Evolutionary conservation across 2,888 invertebrate genomes (phyloP).

Genomic region (Tetropium fuscum): DNA sequence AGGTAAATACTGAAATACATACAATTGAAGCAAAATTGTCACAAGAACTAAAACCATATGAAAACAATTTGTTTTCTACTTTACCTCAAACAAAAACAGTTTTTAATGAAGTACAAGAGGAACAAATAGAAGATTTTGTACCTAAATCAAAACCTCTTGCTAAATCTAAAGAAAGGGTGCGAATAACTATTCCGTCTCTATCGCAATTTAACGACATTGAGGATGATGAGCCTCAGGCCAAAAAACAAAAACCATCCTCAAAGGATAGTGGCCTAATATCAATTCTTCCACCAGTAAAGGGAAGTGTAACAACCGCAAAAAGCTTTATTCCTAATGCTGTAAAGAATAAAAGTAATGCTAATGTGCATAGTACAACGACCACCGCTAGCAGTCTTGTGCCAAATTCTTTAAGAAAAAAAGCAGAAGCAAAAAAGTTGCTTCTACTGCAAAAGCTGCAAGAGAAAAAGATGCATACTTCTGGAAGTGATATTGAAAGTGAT

Average conservation of each 20-base stretch:
- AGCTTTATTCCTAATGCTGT: conserved; percentile 53
- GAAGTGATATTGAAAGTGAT: conserved; percentile 54
- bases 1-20: background rate
- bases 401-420: conserved; percentile 37
- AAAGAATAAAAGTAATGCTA: conserved; percentile 40
- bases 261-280: conserved; percentile 54
- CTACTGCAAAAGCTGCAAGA: conserved; percentile 30
- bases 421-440: conserved; percentile 36
- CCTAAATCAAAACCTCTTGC: conserved; percentile 48
- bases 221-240: conserved; percentile 45
- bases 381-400: conserved; percentile 29
- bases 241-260: conserved; percentile 45
- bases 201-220: conserved; percentile 50
- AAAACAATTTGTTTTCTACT: conserved; percentile 43
- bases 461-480: conserved; percentile 26
- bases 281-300: conserved; percentile 55
- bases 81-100: conserved; percentile 49
- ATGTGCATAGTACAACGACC: conserved; percentile 15
- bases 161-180: conserved; percentile 53
- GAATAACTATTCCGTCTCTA: conserved; percentile 56
- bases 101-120: conserved; percentile 43
- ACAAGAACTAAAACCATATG: conserved; percentile 3
- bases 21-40: background rate
- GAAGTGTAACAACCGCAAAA: conserved; percentile 47
- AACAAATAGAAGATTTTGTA: conserved; percentile 57